Base-by-base conservation (phyloP, 2,113 vertebrate species). In the human (Homo sapiens) region DNA sequence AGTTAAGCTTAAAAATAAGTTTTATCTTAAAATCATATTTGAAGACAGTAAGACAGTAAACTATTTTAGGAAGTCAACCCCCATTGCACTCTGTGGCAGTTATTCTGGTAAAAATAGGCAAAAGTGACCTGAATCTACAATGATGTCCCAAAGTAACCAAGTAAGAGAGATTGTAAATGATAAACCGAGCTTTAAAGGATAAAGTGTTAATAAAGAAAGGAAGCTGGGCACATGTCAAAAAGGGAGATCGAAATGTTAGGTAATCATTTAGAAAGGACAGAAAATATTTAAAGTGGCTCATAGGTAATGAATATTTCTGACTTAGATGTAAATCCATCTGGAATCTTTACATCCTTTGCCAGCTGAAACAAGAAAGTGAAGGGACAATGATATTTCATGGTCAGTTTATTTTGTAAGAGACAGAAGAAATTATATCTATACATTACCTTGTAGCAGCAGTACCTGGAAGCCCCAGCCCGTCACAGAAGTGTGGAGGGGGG, bases 11-110 rank as follows among this genome's bases (percentile, higher is more conserved):
- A 78, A 94, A 95, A 89, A 25, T 91, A 92, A 87, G 48, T 93
- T 97, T 97, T 96, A 92, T 96, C 70, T 97, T 97, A 96, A 95
- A 96, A 96, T 95, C 59, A 75, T 97, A 95, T 70, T 87, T 86
- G 91, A 97, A 97, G 22, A 8, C 64, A 94, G 25, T 96, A 93
- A 94, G 55, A 68, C 82, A 93, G 45, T 88, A 88, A 92, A 55
- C 25, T 93, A 70, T 90, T 92, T 97, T 96, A 96, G 55, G 16
- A 96, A 76, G 12, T 89, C 75, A 97, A 81, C 92, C 96, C 87
- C 87, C 87, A 68, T 96, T 96, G 79, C 87, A 23, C 20, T 89
- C 23, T 92, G 87, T 96, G 95, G 75, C 89, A 95, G 35, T 94
- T 89, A 97, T 70, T 94, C 91, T 68, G 79, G 55, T 86, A 94